A percentile compares a stretch with the other conserved stretches of the same genome.
Evolutionary conservation across 1,140 invertebrate genomes (phyloP).

Genomic region (Capitella teleta): DNA sequence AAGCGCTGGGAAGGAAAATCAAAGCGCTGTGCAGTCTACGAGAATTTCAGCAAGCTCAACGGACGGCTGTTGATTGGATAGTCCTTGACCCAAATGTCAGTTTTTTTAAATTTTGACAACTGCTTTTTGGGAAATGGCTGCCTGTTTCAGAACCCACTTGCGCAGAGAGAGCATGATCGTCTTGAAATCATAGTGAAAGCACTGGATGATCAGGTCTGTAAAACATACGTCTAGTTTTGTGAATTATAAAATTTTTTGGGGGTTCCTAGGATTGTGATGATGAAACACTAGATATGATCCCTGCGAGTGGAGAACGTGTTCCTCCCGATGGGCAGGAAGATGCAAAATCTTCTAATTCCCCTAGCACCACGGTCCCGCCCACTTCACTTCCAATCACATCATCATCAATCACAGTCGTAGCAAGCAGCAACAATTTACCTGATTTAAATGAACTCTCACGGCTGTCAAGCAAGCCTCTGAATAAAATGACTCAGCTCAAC

Average conservation of each 20-base stretch:
- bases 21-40: slow-evolving; percentile 30
- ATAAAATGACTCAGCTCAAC: background rate
- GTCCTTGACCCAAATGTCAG: slow-evolving; percentile 25
- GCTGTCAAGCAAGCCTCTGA: background rate
- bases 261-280: slow-evolving; percentile 1
- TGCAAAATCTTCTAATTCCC: background rate
- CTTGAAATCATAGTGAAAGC: slow-evolving; percentile 28
- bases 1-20: slow-evolving; percentile 31
- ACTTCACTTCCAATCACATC: background rate
- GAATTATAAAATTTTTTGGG: background rate
- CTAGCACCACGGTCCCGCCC: background rate
- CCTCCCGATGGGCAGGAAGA: slow-evolving; percentile 5
- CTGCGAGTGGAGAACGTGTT: background rate
- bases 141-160: slow-evolving; percentile 23
- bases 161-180: slow-evolving; percentile 27
- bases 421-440: background rate
- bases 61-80: slow-evolving; percentile 24
- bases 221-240: background rate
- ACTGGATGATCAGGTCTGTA: slow-evolving; percentile 23
- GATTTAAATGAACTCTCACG: background rate
- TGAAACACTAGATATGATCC: slow-evolving; percentile 2
- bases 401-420: background rate
- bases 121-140: background rate
- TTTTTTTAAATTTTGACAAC: background rate
- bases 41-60: slow-evolving; percentile 26